Conservation (phyloP, 2,888 invertebrate species). For the Fissipunctia ypsillon region DNA sequence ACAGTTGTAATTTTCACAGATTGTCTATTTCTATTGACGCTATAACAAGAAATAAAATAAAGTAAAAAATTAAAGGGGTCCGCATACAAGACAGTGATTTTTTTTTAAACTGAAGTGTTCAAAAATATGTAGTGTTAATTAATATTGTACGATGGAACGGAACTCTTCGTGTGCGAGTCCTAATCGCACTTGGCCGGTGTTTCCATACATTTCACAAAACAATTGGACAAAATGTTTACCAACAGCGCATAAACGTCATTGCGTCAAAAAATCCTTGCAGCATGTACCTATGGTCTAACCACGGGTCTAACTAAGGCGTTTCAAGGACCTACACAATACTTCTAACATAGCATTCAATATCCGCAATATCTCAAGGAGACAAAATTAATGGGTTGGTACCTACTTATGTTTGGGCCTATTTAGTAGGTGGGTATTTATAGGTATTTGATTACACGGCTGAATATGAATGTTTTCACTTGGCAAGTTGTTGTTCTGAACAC, state of each 20-base stretch:
- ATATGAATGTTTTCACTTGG: neutral
- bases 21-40: too few relatives aligned
- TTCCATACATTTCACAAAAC: neutral
- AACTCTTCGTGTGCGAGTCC: too few relatives aligned
- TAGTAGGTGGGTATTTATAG: neutral
- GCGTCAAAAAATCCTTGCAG: neutral
- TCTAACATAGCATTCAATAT: neutral
- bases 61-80: too few relatives aligned
- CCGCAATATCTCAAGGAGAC: neutral
- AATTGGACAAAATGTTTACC: neutral
- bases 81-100: too few relatives aligned
- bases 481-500: slow-evolving; percentile 7
- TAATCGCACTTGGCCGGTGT: too few relatives aligned
- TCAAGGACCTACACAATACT: neutral
- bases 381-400: neutral
- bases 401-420: neutral
- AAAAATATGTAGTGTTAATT: too few relatives aligned
- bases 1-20: too few relatives aligned
- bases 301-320: too few relatives aligned
- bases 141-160: too few relatives aligned
- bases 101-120: too few relatives aligned
- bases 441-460: neutral
- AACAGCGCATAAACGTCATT: neutral
- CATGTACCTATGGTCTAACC: neutral
- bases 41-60: too few relatives aligned